Percentiles rank a stretch among this genome's conserved stretches.
Evolutionary conservation across 2,113 vertebrate genomes (phyloP).

Genomic region (Nasalis larvatus): DNA sequence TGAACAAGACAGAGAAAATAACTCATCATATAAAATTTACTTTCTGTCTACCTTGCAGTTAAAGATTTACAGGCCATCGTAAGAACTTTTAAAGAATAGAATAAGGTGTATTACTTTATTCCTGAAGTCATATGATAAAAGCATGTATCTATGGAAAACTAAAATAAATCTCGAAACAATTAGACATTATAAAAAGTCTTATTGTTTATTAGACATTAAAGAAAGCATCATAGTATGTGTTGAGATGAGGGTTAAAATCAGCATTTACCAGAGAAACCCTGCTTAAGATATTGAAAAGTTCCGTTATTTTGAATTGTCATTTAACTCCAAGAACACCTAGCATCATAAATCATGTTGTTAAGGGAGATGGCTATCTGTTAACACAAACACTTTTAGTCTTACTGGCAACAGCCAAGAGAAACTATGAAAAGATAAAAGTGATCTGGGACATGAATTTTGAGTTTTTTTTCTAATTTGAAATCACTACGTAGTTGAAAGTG

Average conservation of each 20-base stretch:
- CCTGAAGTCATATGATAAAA: not conserved
- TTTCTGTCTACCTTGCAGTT: not conserved
- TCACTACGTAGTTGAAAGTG: not conserved
- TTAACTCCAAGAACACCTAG: slow-evolving; percentile 44
- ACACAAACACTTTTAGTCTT: slow-evolving; percentile 29
- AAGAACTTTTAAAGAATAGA: not conserved
- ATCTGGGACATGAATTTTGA: not conserved
- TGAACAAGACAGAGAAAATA: not conserved
- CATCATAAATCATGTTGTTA: slow-evolving; percentile 39
- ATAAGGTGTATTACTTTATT: not conserved
- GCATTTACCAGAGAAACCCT: not conserved
- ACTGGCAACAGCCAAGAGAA: not conserved
- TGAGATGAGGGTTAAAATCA: not conserved
- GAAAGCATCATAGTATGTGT: not conserved
- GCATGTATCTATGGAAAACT: not conserved
- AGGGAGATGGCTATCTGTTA: not conserved
- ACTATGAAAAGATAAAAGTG: not conserved
- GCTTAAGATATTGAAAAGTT: not conserved
- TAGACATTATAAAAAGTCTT: not conserved
- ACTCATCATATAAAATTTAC: not conserved
- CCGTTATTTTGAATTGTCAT: slow-evolving; percentile 39
- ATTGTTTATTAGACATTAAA: not conserved
- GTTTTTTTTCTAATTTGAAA: not conserved
- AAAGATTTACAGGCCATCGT: not conserved
- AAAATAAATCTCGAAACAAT: not conserved